Evolutionary conservation across 2,888 invertebrate species (phyloP), one percentile per base, ranked within the genome.

Genomic region (Aleiodes alternator): DNA sequence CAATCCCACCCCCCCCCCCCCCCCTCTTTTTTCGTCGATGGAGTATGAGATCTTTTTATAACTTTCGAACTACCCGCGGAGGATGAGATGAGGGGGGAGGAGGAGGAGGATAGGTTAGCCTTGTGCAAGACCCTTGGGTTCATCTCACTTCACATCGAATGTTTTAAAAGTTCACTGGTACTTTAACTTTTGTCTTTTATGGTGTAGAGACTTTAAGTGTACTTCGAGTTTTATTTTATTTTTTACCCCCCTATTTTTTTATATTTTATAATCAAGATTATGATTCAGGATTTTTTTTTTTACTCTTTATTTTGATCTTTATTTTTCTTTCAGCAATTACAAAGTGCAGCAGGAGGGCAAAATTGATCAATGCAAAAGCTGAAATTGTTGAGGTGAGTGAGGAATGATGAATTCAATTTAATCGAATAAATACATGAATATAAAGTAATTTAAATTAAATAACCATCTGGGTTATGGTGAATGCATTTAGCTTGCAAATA

Each of bases 121-220:
- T 29, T 23, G 50, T 11, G 53, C 61, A 55, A 79, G 51, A 73
- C 74, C 73, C 73, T 38, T 73, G 61, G 71, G 78, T 73, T 82
- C 81, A 79, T 77, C 81, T 75, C 73, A 77, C 81, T 84, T 82
- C 43, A 85, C 81, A 84, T 85, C 82, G 81, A 84, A 85, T 84
- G 84, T 81, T 83, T 85, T 84, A 83, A 85, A 85, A 85, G 82
- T 85, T 85, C 80, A 72, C 77, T 77, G 75, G 80, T 82, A 77
- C 81, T 76, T 76, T 76, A 85, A 85, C 82, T 85, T 85, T 85
- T 83, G 84, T 85, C 83, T 83, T 78, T 77, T 75, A 69, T 34
- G 53, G 14, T 69, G 34, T 51, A 70, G 16, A 14, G 48, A 70
- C 56, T 43, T 43, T 70, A 70, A 57, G 51, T 69, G 12, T 51